phyloP scores from a whole-genome alignment of 2,888 invertebrate genomes.

The Drosophila gaucha region DNA sequence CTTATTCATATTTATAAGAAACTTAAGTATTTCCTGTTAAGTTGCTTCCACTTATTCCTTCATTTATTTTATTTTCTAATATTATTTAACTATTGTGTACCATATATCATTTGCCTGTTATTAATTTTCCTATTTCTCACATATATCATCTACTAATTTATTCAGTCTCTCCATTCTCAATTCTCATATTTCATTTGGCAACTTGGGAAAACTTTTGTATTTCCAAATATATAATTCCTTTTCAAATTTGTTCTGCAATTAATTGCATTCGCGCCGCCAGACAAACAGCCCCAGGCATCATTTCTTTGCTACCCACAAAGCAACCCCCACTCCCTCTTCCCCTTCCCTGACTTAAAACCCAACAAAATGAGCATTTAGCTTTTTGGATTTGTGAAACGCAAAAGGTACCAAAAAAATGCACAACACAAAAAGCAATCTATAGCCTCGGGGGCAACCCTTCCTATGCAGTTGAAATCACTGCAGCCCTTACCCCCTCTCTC shows the following conservation, averaged over 20 bases:
- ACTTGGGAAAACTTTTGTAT: neutral
- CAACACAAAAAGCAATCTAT: conserved; percentile 36
- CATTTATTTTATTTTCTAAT: neutral
- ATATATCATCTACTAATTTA: neutral
- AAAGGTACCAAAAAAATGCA: conserved; percentile 45
- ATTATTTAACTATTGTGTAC: too few species aligned
- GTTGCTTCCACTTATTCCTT: too few species aligned
- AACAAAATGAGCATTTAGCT: conserved; percentile 80
- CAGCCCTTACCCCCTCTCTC: neutral
- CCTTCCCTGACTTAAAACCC: conserved; percentile 28
- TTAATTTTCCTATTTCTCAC: neutral
- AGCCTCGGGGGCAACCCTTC: conserved; percentile 58
- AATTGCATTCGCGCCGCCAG: conserved; percentile 45
- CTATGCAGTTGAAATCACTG: conserved; percentile 51
- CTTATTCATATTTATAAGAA: too few species aligned
- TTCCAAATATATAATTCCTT: conserved; percentile 22
- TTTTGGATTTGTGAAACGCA: conserved; percentile 58
- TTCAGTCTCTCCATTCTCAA: neutral
- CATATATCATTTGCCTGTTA: neutral
- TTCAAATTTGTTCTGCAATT: conserved; percentile 54
- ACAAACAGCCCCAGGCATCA: conserved; percentile 19
- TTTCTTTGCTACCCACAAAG: conserved; percentile 11
- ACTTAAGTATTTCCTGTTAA: too few species aligned
- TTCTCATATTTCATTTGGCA: conserved; percentile 1
- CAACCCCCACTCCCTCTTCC: neutral